Base-by-base conservation (phyloP, 2,888 invertebrate genomes). In the Peribatodes rhomboidaria region DNA sequence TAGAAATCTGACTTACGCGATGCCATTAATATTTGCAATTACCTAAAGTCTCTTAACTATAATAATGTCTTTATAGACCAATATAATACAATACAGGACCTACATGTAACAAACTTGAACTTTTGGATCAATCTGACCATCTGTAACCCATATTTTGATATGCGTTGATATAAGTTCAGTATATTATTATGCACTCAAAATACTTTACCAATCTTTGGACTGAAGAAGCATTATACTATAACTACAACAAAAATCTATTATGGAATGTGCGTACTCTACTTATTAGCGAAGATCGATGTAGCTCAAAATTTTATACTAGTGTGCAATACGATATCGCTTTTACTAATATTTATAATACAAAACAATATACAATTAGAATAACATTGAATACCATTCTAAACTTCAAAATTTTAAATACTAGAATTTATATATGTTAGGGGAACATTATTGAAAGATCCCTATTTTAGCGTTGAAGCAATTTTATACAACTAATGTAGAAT, bases 131-230 rank as follows among this genome's bases (percentile, higher is more conserved):
- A 22, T 35, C 7, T 18, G 10, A 39, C 11, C 18, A 33, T 52
- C 37, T 55, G 37, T 50, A 41, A 31, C 22, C 33, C 62, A 52
- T 35, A 61, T 69, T 46, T 46, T 69, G 65, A 70, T 73, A 70
- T 68, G 73, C 72, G 35, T 41, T 62, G 55, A 61, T 57, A 52
- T n/a, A n/a, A n/a, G n/a, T n/a, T n/a, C n/a, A n/a, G n/a, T n/a
- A n/a, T 33, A 66, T 68, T 63, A 61, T 50, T 72, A 71, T 68
- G 57, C 63, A 72, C 70, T 77, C 75, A 61, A 75, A 78, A 57
- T 75, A 81, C 78, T 78, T 83, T 81, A 84, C 82, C 68, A 86
- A 88, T 89, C 89, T 91, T 90, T 91, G 92, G 91, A 87, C 84
- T 86, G 84, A 84, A 81, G 78, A 84, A 85, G 81, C 80, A 39